phyloP scores from a whole-genome alignment of 2,797 vertebrate genomes.

The Gymnopithys bicolor region DNA sequence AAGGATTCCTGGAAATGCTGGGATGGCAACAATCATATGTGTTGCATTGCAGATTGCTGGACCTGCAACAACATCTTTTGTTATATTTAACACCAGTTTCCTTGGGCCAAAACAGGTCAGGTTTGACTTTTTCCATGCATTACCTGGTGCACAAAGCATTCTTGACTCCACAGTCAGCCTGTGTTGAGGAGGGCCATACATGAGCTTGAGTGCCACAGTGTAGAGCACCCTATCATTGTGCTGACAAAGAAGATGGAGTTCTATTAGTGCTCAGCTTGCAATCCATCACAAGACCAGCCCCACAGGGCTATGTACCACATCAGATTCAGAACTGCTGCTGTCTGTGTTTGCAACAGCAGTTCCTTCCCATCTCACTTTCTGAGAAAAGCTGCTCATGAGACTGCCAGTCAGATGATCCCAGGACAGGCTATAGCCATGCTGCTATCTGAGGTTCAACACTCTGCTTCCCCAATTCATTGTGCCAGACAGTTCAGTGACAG shows the following conservation, averaged over 20 bases:
- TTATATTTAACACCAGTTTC: not conserved
- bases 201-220: conserved; percentile 50
- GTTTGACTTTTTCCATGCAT: not conserved
- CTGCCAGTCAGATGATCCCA: not conserved
- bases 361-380: not conserved
- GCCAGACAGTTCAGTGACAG: not conserved
- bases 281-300: accelerated
- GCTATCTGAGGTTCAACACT: not conserved
- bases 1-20: conserved; percentile 71
- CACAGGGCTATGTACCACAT: accelerated
- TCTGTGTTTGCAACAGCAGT: not conserved
- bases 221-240: conserved; percentile 54
- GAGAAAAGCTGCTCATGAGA: accelerated
- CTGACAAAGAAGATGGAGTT: conserved; percentile 11
- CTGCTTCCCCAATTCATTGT: not conserved
- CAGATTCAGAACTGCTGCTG: not conserved
- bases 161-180: conserved; percentile 20
- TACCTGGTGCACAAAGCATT: conserved; percentile 76
- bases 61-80: conserved; percentile 32
- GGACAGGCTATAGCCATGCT: not conserved
- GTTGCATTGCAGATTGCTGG: conserved; percentile 72
- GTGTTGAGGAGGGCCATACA: not conserved
- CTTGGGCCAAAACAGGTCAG: not conserved
- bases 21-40: conserved; percentile 74
- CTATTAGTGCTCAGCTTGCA: not conserved